Percentiles rank a stretch among this genome's conserved stretches.
Conservation (phyloP, 2,113 vertebrate species). For the Platysternon megacephalum region DNA sequence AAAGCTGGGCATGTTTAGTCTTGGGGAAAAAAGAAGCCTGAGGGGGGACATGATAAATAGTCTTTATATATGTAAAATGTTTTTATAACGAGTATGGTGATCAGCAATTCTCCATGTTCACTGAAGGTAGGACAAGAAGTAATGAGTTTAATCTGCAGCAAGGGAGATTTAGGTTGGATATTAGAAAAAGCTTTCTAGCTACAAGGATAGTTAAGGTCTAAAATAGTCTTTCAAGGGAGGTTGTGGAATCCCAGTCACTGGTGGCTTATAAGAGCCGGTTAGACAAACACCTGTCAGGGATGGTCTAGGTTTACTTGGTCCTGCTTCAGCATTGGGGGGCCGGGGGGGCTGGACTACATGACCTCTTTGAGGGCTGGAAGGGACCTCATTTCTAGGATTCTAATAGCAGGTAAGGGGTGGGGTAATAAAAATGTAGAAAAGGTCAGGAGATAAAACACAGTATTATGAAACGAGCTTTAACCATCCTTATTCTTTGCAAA, state of each 20-base stretch:
- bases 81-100: neutral
- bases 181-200: neutral
- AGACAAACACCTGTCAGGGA: neutral
- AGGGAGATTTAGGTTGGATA: neutral
- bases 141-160: neutral
- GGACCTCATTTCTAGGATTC: neutral
- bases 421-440: neutral
- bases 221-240: neutral
- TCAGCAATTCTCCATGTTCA: neutral
- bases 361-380: neutral
- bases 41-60: neutral
- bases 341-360: neutral
- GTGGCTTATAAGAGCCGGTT: neutral
- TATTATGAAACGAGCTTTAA: neutral
- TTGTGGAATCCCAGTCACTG: neutral
- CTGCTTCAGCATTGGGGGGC: neutral
- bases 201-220: neutral
- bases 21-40: too few species aligned
- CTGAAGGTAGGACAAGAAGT: neutral
- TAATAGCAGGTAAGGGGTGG: neutral
- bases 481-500: neutral
- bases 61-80: neutral
- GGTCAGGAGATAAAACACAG: neutral
- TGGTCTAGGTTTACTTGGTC: neutral
- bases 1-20: neutral